Base-by-base conservation (phyloP, 2,888 invertebrate genomes). In the Temnothorax ravouxi region DNA sequence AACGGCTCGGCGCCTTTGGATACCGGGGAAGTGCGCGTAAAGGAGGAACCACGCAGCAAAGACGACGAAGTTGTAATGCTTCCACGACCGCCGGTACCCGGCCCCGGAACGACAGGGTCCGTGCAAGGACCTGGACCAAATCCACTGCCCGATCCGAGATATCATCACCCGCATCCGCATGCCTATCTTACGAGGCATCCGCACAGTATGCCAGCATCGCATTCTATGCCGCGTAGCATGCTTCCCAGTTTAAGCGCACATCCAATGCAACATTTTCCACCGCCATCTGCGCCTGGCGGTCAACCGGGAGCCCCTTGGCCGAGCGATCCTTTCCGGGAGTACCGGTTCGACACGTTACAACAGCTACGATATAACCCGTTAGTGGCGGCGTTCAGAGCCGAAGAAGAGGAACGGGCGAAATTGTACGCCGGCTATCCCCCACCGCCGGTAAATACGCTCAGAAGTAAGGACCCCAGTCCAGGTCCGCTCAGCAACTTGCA, bases 401-500 rank as follows among this genome's bases (percentile, higher is more conserved):
- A 97, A 93, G 97, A 95, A 79, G 95, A 98, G 91, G 97, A 98
- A 94, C 96, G 97, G 85, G 97, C 97, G 61, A 98, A 97, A 95
- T 96, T 97, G 93, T 96, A 97, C 93, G 96, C 96, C 89, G 96
- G 97, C 87, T 97, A 97, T 95, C 91, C 93, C 9, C 95, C 96
- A 89, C 96, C 96, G 91, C 93, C 95, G 89, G 93, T 96, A 94
- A 93, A 93, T 71, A 95, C 96, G 91, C 95, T 95, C 85, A 93
- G 96, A 72, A 92, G 93, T 29, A 96, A 96, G 92, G 96, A 96
- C 87, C 96, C 96, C 3, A 95, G 95, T 83, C 95, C 95, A 3
- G 95, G 95, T 50, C 94, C 95, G 2, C 93, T 96, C 89, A 95
- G 94, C 80, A 95, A 94, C 84, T 95, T 96, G 91, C 96, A 96